A percentile compares a stretch with the other conserved stretches of the same genome.
These are phyloP conservation scores for Aselliscus stoliczkanus DNA, from an alignment of 2,797 vertebrate genomes.

Conservation along the genomic window DNA sequence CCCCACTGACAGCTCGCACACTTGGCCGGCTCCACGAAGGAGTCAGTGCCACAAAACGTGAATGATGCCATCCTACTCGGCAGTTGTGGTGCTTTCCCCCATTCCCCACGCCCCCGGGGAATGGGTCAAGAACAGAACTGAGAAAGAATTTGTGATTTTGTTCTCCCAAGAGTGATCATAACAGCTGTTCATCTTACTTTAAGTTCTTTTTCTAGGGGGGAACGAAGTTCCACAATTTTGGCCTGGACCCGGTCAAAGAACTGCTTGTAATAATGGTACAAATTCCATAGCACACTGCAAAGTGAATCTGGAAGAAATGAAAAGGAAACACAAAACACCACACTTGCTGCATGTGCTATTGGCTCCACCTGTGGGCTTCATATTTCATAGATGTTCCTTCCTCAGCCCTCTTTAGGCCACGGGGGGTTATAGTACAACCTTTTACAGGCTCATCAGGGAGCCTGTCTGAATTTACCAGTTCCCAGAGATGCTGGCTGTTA, in stretches of 20 bases:
- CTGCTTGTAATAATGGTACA: conserved; percentile 94
- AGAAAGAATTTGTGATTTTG: not conserved
- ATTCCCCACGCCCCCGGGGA: not conserved
- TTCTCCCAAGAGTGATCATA: not conserved
- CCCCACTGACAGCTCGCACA: not conserved
- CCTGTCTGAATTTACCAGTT: not conserved
- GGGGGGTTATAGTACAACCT: not conserved
- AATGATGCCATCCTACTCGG: not conserved
- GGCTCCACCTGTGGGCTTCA: not conserved
- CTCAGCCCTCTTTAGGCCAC: not conserved
- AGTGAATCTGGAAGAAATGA: conserved; percentile 84
- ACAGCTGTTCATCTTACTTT: conserved; percentile 84
- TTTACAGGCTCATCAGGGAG: rapidly evolving
- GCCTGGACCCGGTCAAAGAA: conserved; percentile 88
- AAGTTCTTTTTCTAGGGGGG: conserved; percentile 96
- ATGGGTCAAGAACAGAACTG: not conserved
- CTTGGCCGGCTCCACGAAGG: not conserved
- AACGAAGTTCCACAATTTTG: conserved; percentile 88
- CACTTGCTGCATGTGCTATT: not conserved
- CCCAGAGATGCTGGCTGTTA: not conserved
- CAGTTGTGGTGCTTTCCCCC: not conserved
- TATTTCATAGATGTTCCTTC: not conserved
- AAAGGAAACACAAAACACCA: not conserved
- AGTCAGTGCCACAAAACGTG: not conserved
- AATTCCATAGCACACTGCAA: conserved; percentile 94